Conservation (phyloP, 2,888 invertebrate species). For the Pseudococcus jackbeardsleyi region DNA sequence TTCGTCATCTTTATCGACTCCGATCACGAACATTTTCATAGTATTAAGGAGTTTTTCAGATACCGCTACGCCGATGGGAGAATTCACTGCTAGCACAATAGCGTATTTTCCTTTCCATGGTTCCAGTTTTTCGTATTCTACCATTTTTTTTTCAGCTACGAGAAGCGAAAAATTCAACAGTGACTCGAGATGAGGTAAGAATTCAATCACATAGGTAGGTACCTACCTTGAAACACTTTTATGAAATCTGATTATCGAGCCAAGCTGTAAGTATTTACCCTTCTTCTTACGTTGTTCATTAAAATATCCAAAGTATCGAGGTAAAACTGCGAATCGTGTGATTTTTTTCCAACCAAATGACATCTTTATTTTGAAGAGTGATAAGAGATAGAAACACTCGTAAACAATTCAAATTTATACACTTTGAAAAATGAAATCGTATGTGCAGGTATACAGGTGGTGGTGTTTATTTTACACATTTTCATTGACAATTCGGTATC, state of each 20-base stretch:
- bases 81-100: neutral
- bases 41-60: neutral
- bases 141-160: constrained; percentile 7
- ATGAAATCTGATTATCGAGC: neutral
- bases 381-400: neutral
- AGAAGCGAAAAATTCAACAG: no score
- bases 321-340: neutral
- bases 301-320: neutral
- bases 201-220: neutral
- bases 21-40: constrained; percentile 8
- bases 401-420: neutral
- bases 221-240: neutral
- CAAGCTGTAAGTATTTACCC: neutral
- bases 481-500: no score
- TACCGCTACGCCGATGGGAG: neutral
- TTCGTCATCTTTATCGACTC: neutral
- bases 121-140: neutral
- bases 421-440: neutral
- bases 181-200: neutral
- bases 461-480: no score
- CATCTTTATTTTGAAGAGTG: neutral
- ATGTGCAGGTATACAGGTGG: neutral
- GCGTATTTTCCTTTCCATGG: constrained; percentile 4
- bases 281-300: neutral
- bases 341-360: neutral